Percentiles rank a stretch among this genome's conserved stretches.
Evolutionary conservation across 2,888 invertebrate genomes (phyloP).

Genomic region (Empis livida): DNA sequence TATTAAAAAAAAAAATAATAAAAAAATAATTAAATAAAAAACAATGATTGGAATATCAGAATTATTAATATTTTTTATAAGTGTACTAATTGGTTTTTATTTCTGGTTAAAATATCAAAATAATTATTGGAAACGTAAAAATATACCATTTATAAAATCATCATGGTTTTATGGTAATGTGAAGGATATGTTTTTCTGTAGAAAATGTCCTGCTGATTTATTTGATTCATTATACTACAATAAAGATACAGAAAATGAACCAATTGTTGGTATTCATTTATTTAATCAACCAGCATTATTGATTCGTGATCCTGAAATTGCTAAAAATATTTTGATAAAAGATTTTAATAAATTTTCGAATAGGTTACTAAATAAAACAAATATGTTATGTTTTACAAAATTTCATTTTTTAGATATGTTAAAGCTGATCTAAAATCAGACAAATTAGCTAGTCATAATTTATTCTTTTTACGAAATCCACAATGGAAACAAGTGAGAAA

Average conservation of each 20-base stretch:
- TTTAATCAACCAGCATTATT: slow-evolving; percentile 37
- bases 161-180: slow-evolving; percentile 35
- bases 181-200: slow-evolving; percentile 21
- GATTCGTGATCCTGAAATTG: slow-evolving; percentile 35
- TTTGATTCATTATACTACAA: slow-evolving; percentile 30
- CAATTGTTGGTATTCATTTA: slow-evolving; percentile 32
- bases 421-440: slow-evolving; percentile 19
- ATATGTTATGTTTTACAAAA: neutral
- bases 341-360: slow-evolving; percentile 37
- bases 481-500: slow-evolving; percentile 35
- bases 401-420: too few relatives aligned
- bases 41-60: too few relatives aligned
- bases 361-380: slow-evolving; percentile 16
- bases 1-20: too few relatives aligned
- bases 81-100: neutral
- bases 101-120: neutral
- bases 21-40: too few relatives aligned
- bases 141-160: slow-evolving; percentile 30
- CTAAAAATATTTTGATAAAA: slow-evolving; percentile 36
- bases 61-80: too few relatives aligned
- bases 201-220: slow-evolving; percentile 25
- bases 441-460: slow-evolving; percentile 29
- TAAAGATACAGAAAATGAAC: slow-evolving; percentile 17
- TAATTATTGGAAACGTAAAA: slow-evolving; percentile 30
- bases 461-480: slow-evolving; percentile 36